Evolutionary conservation across 2,888 invertebrate genomes (phyloP).

Genomic region (Carcina quercana): DNA sequence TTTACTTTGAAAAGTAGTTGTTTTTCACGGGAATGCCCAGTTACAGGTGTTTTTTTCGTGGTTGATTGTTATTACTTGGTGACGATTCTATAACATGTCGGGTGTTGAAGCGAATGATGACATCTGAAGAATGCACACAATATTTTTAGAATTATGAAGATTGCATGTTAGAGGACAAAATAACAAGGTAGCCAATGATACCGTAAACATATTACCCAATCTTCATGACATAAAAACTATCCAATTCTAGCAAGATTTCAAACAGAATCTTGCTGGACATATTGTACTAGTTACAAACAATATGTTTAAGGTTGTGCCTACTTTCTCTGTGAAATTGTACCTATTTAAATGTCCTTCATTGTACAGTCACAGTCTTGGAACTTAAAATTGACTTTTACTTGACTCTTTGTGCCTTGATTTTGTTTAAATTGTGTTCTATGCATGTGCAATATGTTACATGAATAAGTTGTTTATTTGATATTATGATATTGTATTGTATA

Average conservation of each 20-base stretch:
- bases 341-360: constrained; percentile 38
- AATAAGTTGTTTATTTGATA: too few relatives aligned
- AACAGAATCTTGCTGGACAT: constrained; percentile 27
- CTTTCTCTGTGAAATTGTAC: constrained; percentile 39
- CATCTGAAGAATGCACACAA: constrained; percentile 62
- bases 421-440: too few relatives aligned
- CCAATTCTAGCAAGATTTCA: constrained; percentile 3
- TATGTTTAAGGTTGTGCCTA: constrained; percentile 30
- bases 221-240: constrained; percentile 20
- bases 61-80: too few relatives aligned
- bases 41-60: neutral
- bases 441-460: too few relatives aligned
- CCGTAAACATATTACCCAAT: constrained; percentile 29
- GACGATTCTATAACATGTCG: too few relatives aligned
- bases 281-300: constrained; percentile 15
- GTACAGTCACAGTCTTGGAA: constrained; percentile 15
- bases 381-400: constrained; percentile 2
- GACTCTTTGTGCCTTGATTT: neutral
- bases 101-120: constrained; percentile 47
- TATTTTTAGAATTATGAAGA: constrained; percentile 71
- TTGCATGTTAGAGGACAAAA: constrained; percentile 59
- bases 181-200: constrained; percentile 46
- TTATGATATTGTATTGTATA: too few relatives aligned
- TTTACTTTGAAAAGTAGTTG: constrained; percentile 34
- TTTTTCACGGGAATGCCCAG: constrained; percentile 17